A percentile compares a stretch with the other conserved stretches of the same genome.
phyloP scores from a whole-genome alignment of 2,113 vertebrate species.

The Brachypteracias leptosomus region DNA sequence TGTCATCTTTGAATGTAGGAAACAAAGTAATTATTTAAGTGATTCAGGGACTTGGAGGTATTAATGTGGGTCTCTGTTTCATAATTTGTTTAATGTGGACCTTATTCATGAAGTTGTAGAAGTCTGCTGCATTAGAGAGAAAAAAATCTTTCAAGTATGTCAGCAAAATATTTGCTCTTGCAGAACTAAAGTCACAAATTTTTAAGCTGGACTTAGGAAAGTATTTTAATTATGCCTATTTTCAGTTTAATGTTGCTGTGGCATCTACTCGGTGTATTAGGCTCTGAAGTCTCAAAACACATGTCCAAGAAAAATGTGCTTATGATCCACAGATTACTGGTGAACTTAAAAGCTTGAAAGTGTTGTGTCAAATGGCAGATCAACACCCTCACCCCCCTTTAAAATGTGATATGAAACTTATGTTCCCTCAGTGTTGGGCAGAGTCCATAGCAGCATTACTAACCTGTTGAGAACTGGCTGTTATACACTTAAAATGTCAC shows the following conservation, averaged over 20 bases:
- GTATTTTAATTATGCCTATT: background rate
- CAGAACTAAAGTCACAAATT: background rate
- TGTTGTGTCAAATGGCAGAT: background rate
- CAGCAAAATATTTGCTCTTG: background rate
- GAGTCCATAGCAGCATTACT: background rate
- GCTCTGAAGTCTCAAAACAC: background rate
- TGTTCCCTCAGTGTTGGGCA: rapidly evolving
- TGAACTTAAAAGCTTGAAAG: background rate
- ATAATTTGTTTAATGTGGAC: background rate
- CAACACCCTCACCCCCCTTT: too few species aligned
- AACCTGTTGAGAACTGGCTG: background rate
- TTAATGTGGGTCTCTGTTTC: too few species aligned
- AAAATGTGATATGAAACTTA: rapidly evolving
- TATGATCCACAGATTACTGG: rapidly evolving
- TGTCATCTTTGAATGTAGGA: background rate
- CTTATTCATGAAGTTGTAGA: background rate
- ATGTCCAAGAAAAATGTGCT: background rate
- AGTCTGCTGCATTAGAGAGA: background rate
- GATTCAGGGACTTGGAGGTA: too few species aligned
- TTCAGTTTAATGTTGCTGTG: background rate
- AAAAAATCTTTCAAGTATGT: background rate
- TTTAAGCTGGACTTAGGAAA: background rate
- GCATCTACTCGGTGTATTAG: background rate
- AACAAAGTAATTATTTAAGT: background rate
- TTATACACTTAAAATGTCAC: background rate